phyloP scores from a whole-genome alignment of 2,797 vertebrate genomes.

The Huso huso region DNA sequence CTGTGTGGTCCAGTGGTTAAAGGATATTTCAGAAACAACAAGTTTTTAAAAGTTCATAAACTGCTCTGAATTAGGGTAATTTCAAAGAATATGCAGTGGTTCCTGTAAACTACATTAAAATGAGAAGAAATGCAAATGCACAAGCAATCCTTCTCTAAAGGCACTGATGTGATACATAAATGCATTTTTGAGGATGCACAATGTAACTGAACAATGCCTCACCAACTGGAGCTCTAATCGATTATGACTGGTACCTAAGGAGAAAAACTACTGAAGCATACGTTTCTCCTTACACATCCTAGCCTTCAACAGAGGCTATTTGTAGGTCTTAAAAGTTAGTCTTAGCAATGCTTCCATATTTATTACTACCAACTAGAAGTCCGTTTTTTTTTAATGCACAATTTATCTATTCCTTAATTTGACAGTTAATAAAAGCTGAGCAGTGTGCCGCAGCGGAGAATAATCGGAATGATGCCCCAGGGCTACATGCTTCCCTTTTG shows the following conservation, averaged over 20 bases:
- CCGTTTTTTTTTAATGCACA: conserved; percentile 33
- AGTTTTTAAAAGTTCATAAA: too few relatives aligned
- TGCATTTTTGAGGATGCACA: conserved; percentile 3
- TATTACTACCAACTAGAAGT: background rate
- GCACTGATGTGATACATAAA: conserved; percentile 2
- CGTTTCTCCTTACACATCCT: background rate
- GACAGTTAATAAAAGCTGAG: conserved; percentile 46
- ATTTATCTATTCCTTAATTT: conserved; percentile 44
- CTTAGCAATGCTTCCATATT: conserved; percentile 6
- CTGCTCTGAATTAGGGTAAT: too few relatives aligned
- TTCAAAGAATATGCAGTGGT: too few relatives aligned
- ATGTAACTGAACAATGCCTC: conserved; percentile 15
- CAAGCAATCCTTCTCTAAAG: background rate
- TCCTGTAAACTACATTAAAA: background rate
- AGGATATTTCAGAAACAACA: too few relatives aligned
- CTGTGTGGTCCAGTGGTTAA: too few relatives aligned
- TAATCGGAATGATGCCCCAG: conserved; percentile 40
- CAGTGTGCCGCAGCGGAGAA: conserved; percentile 37
- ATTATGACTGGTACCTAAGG: conserved; percentile 16
- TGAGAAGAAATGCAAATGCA: background rate
- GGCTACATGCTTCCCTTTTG: conserved; percentile 41
- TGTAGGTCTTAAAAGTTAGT: conserved; percentile 4
- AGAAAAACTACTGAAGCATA: background rate
- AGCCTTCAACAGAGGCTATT: background rate
- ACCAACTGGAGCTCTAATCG: conserved; percentile 15